Evolutionary conservation across 2,797 vertebrate species (phyloP).

Genomic region (Mormyrops boulengeri): DNA sequence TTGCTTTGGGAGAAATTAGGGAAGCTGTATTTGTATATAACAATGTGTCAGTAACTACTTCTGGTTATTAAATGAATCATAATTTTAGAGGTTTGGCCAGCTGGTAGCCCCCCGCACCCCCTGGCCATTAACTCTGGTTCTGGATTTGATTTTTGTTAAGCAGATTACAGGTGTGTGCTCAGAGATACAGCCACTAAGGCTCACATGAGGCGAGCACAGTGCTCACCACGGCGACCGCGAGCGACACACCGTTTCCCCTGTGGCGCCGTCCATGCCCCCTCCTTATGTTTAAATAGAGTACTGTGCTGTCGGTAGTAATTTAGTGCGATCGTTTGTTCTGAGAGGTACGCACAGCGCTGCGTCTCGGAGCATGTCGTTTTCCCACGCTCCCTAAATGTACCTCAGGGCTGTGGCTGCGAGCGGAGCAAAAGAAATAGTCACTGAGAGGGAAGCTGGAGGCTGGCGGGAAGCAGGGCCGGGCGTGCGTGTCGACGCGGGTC

Average conservation of each 20-base stretch:
- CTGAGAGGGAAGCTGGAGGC: not conserved
- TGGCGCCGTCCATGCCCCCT: not conserved
- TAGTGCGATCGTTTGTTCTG: not conserved
- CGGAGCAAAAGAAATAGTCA: not conserved
- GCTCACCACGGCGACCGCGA: not conserved
- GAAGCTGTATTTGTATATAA: not conserved
- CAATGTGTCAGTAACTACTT: not conserved
- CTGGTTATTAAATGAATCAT: not conserved
- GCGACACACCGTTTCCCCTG: not conserved
- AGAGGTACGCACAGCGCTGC: not conserved
- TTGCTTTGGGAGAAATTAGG: not conserved
- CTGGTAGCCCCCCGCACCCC: not conserved
- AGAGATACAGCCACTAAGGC: not conserved
- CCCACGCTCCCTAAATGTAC: not conserved
- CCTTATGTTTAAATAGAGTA: not conserved
- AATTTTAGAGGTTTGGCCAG: not conserved
- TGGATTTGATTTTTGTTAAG: not conserved
- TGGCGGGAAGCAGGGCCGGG: not conserved
- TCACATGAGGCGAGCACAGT: not conserved
- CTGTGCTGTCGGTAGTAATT: not conserved
- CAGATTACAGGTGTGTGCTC: not conserved
- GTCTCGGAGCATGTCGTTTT: not conserved
- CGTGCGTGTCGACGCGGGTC: not conserved
- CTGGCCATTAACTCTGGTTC: not conserved
- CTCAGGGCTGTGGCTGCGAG: not conserved